Percentiles rank a stretch among this genome's conserved stretches.
phyloP scores from a whole-genome alignment of 2,888 invertebrate species.

The Bursaphelenchus okinawaensis region DNA sequence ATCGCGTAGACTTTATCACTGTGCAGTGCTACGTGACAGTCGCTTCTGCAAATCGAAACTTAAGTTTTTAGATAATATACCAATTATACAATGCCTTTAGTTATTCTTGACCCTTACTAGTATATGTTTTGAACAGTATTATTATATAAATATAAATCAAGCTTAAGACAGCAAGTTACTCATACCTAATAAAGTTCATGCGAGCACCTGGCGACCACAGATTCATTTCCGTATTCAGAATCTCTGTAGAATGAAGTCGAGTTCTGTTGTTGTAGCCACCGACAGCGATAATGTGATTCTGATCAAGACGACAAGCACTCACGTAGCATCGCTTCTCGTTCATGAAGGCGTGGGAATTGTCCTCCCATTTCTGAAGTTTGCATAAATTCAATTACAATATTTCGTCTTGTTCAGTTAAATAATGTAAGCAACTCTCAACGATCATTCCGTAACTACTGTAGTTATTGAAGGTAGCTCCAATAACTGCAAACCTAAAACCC shows the following conservation, averaged over 20 bases:
- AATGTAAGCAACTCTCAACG: too few relatives aligned
- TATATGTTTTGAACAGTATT: too few relatives aligned
- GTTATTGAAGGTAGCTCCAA: too few relatives aligned
- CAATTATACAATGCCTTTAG: too few relatives aligned
- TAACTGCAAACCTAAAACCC: too few relatives aligned
- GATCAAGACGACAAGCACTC: slow-evolving; percentile 16
- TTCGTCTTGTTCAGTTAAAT: too few relatives aligned
- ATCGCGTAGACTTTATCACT: slow-evolving; percentile 17
- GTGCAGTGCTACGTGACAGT: slow-evolving; percentile 18
- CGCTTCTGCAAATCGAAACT: slow-evolving; percentile 18
- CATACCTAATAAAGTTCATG: slow-evolving; percentile 23
- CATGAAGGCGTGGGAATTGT: slow-evolving; percentile 13
- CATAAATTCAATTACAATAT: slow-evolving; percentile 3
- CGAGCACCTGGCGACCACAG: slow-evolving; percentile 15
- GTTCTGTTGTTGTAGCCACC: slow-evolving; percentile 28
- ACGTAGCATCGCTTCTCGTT: slow-evolving; percentile 28
- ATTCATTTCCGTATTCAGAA: slow-evolving; percentile 20
- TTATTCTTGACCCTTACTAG: too few relatives aligned
- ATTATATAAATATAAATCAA: too few relatives aligned
- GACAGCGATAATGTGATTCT: slow-evolving; percentile 19
- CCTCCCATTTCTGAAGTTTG: not conserved
- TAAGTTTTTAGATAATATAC: too few relatives aligned
- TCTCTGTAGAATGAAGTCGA: slow-evolving; percentile 21
- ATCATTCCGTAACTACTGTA: too few relatives aligned
- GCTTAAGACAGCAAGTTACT: too few relatives aligned